These are phyloP conservation scores for Macaria liturata DNA, from an alignment of 2,888 invertebrate genomes.

Conservation along the genomic window DNA sequence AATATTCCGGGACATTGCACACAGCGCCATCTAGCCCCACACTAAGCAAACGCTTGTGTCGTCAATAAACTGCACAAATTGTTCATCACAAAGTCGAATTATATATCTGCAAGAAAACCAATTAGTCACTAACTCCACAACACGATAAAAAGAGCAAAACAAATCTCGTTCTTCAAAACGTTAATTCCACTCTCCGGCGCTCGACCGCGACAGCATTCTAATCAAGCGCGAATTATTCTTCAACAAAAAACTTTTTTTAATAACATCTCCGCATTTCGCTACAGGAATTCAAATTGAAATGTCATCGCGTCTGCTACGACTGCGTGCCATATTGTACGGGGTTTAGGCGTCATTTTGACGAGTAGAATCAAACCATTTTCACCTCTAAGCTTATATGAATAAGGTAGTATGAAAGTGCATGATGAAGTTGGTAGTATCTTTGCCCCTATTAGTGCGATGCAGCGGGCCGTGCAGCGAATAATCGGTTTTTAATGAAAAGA, in stretches of 20 bases:
- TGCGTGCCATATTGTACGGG: constrained; percentile 64
- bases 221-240: constrained; percentile 49
- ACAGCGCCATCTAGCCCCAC: too few species aligned
- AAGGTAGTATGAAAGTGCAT: constrained; percentile 34
- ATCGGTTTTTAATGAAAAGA: constrained; percentile 83
- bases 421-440: constrained; percentile 50
- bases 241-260: constrained; percentile 60
- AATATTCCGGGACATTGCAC: too few species aligned
- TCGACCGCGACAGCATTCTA: constrained; percentile 35
- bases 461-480: constrained; percentile 76
- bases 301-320: constrained; percentile 63
- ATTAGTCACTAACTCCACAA: too few species aligned
- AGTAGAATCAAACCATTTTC: constrained; percentile 33
- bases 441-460: constrained; percentile 72
- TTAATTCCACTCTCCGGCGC: too few species aligned
- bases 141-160: too few species aligned
- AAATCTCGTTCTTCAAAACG: constrained; percentile 7
- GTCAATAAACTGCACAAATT: too few species aligned
- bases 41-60: too few species aligned
- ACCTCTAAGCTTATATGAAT: constrained; percentile 38
- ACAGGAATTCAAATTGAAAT: constrained; percentile 80
- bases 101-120: too few species aligned
- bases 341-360: constrained; percentile 32
- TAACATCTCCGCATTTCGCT: constrained; percentile 56
- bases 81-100: too few species aligned